These are phyloP conservation scores for Florisuga fusca DNA, from an alignment of 2,797 vertebrate species.

Conservation along the genomic window DNA sequence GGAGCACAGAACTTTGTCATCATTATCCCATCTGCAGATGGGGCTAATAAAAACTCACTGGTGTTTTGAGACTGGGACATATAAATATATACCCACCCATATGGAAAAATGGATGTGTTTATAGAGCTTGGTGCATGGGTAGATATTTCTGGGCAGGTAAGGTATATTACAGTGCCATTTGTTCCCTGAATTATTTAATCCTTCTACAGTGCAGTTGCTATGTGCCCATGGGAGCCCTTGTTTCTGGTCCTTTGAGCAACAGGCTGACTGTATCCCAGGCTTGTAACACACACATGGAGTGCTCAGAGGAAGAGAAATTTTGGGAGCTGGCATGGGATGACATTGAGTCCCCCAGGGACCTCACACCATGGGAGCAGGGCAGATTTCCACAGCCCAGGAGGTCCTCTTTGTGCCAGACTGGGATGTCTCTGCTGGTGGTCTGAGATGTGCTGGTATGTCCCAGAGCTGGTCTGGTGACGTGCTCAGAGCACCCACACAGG, in stretches of 20 bases:
- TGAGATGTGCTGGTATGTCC: background rate
- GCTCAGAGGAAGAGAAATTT: background rate
- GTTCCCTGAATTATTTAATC: background rate
- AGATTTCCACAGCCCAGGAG: background rate
- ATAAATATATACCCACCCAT: slow-evolving; percentile 1
- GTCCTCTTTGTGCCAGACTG: background rate
- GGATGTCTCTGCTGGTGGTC: background rate
- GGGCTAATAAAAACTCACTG: slow-evolving; percentile 12
- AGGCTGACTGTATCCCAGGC: background rate
- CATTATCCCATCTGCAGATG: background rate
- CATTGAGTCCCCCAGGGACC: background rate
- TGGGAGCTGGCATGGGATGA: background rate
- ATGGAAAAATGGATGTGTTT: slow-evolving; percentile 34
- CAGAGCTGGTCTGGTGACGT: rapidly evolving
- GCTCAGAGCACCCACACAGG: background rate
- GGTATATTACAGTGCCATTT: background rate
- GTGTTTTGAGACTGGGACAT: slow-evolving; percentile 1
- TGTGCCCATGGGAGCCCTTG: background rate
- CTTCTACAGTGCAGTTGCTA: background rate
- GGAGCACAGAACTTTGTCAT: background rate
- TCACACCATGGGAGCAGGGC: background rate
- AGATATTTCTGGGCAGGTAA: background rate
- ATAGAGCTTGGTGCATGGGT: background rate
- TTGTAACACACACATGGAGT: background rate
- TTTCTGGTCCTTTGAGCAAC: background rate